phyloP scores from a whole-genome alignment of 2,797 vertebrate species.

The Rhinichthys osculus region DNA sequence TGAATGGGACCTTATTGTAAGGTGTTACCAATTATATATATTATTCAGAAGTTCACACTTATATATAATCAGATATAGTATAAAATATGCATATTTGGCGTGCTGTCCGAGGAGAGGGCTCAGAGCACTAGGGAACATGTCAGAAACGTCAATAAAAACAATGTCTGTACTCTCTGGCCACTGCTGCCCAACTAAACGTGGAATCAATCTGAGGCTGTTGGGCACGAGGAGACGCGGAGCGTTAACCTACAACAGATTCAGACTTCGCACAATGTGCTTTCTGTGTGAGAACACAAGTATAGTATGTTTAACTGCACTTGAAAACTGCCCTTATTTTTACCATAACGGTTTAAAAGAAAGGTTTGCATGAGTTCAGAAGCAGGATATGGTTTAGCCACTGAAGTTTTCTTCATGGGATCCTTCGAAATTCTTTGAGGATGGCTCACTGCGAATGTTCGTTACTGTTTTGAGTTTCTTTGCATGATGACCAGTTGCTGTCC shows the following conservation, averaged over 20 bases:
- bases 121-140: too few relatives aligned
- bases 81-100: neutral
- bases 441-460: neutral
- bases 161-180: neutral
- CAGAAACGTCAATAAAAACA: too few relatives aligned
- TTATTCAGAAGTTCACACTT: neutral
- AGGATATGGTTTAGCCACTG: constrained; percentile 4
- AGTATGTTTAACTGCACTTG: constrained; percentile 9
- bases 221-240: neutral
- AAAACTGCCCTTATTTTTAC: neutral
- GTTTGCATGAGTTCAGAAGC: constrained; percentile 1
- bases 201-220: constrained; percentile 59
- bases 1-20: neutral
- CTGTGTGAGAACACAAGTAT: constrained; percentile 27
- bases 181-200: constrained; percentile 58
- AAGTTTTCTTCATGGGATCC: neutral
- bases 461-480: constrained; percentile 1
- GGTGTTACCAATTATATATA: neutral
- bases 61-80: neutral
- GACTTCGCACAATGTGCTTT: constrained; percentile 55
- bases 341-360: neutral
- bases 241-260: constrained; percentile 57
- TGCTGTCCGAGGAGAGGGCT: neutral
- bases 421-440: constrained; percentile 3
- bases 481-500: constrained; percentile 1